phyloP scores from a whole-genome alignment of 2,113 vertebrate genomes.

The Trematocara macrostoma region DNA sequence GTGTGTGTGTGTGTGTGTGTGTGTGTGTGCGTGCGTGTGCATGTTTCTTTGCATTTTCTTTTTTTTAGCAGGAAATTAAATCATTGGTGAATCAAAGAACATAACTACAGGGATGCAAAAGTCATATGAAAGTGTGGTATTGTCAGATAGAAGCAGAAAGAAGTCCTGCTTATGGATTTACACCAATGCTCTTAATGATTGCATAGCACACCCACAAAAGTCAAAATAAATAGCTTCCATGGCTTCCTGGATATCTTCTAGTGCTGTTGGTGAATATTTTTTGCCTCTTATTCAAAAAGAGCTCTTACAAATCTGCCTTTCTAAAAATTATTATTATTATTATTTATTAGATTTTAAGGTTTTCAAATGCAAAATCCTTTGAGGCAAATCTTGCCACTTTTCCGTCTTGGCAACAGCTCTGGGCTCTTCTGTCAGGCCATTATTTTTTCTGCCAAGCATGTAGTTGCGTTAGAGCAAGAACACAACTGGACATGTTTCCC shows the following conservation, averaged over 20 bases:
- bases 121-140: not conserved
- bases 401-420: not conserved
- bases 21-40: rapidly evolving
- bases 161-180: not conserved
- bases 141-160: not conserved
- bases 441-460: not conserved
- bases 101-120: not conserved
- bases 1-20: rapidly evolving
- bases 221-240: not conserved
- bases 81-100: not conserved
- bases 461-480: not conserved
- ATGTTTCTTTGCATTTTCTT: not conserved
- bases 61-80: not conserved
- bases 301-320: not conserved
- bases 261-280: not conserved
- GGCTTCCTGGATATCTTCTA: not conserved
- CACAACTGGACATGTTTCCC: not conserved
- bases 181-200: not conserved
- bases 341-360: not conserved
- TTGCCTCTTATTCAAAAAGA: rapidly evolving
- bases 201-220: not conserved
- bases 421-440: not conserved
- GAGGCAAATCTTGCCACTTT: not conserved
- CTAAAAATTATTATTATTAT: not conserved
- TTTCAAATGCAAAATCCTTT: not conserved